phyloP scores from a whole-genome alignment of 37 sponge, comb jelly and placozoan genomes.

The Eunapius fragilis region DNA sequence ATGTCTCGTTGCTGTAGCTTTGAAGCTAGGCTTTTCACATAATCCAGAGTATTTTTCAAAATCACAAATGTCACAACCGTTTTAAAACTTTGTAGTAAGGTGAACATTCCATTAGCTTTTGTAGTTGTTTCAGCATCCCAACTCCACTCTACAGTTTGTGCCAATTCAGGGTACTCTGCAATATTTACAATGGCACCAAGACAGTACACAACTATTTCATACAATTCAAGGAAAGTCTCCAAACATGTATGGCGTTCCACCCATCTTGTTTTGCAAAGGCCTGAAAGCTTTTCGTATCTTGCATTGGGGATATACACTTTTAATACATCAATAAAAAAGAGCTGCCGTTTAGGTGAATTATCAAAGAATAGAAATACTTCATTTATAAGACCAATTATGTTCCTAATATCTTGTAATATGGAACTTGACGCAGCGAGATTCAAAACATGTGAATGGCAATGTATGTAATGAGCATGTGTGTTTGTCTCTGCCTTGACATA shows the following conservation, averaged over 20 bases:
- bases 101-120: too few species aligned
- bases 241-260: conserved; percentile 61
- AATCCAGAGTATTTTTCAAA: conserved; percentile 39
- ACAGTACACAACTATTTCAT: conserved; percentile 33
- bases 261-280: conserved; percentile 61
- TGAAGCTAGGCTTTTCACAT: conserved; percentile 42
- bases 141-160: too few species aligned
- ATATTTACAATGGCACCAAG: conserved; percentile 38
- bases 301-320: too few species aligned
- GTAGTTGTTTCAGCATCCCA: too few species aligned
- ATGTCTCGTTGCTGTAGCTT: conserved; percentile 54
- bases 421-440: conserved; percentile 46
- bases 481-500: too few species aligned
- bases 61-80: conserved; percentile 37
- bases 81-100: conserved; percentile 24
- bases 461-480: too few species aligned
- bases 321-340: conserved; percentile 26
- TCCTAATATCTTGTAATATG: conserved; percentile 38
- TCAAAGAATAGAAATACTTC: conserved; percentile 35
- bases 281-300: conserved; percentile 36
- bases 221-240: conserved; percentile 41
- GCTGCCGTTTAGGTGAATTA: conserved; percentile 51
- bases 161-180: too few species aligned
- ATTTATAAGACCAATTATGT: conserved; percentile 47
- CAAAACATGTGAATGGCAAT: conserved; percentile 44